phyloP scores from a whole-genome alignment of 2,888 invertebrate species.

The Melanostoma scalare region DNA sequence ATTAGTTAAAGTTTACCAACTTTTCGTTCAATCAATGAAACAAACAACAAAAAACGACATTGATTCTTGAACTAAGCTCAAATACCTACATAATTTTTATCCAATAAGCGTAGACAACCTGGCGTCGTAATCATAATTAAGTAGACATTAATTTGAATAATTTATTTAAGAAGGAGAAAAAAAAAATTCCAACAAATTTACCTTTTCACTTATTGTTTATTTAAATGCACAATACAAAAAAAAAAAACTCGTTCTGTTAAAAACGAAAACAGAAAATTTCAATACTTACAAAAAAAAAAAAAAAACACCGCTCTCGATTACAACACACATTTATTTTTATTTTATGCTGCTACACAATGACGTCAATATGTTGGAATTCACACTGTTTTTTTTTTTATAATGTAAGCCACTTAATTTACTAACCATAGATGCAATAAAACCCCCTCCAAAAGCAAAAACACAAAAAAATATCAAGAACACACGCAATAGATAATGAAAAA shows the following conservation, averaged over 20 bases:
- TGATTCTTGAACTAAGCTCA: neutral
- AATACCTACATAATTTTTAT: neutral
- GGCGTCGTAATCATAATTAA: constrained; percentile 27
- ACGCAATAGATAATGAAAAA: constrained; percentile 40
- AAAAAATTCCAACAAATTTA: constrained; percentile 28
- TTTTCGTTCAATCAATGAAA: neutral
- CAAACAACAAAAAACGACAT: neutral
- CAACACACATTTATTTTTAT: constrained; percentile 16
- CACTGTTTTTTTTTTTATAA: constrained; percentile 40
- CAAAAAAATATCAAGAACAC: constrained; percentile 6
- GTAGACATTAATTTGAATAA: constrained; percentile 18
- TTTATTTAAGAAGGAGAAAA: constrained; percentile 11
- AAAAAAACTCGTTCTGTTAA: constrained; percentile 18
- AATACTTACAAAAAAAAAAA: constrained; percentile 20
- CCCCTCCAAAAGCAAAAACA: constrained; percentile 20
- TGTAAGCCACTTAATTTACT: constrained; percentile 31
- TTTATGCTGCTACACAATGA: constrained; percentile 40
- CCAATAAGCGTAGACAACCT: constrained; percentile 16
- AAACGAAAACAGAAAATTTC: neutral
- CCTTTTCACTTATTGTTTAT: constrained; percentile 18
- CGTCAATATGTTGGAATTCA: constrained; percentile 60
- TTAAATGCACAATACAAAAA: constrained; percentile 5
- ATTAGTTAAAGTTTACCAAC: too few relatives aligned
- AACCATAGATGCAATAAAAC: constrained; percentile 44
- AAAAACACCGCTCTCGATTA: constrained; percentile 59